Conservation (phyloP, 2,888 invertebrate genomes). For the Tricholauxania praeusta region DNA sequence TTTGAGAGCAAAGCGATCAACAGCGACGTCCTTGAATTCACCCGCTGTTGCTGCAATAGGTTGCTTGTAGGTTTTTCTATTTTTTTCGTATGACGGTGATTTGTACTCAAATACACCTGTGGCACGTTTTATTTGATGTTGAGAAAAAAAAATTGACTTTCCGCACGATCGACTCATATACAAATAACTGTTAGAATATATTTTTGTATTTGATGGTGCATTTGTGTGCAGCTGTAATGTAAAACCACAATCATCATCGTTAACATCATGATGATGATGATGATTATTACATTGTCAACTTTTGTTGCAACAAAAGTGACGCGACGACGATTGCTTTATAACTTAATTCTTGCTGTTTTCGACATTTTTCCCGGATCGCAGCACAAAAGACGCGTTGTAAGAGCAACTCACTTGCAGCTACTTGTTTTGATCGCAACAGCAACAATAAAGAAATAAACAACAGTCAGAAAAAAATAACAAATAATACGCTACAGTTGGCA, state of each 20-base stretch:
- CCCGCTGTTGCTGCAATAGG: slow-evolving; percentile 15
- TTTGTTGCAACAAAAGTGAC: background rate
- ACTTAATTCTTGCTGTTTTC: slow-evolving; percentile 1
- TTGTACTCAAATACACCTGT: slow-evolving; percentile 5
- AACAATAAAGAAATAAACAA: slow-evolving; percentile 33
- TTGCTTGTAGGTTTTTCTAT: background rate
- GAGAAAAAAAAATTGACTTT: slow-evolving; percentile 2
- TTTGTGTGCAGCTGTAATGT: background rate
- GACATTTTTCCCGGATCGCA: background rate
- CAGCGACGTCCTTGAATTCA: slow-evolving; percentile 26
- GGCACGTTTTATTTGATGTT: slow-evolving; percentile 13
- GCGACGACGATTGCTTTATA: background rate
- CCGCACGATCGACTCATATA: slow-evolving; percentile 9
- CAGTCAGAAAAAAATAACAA: slow-evolving; percentile 32
- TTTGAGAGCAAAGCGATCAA: background rate
- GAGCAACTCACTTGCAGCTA: too few species aligned
- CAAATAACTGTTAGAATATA: too few species aligned
- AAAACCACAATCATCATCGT: slow-evolving; percentile 22
- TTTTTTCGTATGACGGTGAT: slow-evolving; percentile 1
- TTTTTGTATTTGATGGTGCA: too few species aligned
- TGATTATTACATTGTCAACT: slow-evolving; percentile 37
- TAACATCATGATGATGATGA: slow-evolving; percentile 14
- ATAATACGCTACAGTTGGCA: slow-evolving; percentile 17
- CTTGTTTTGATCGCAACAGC: background rate
- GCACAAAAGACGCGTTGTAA: background rate